Evolutionary conservation across 2,888 invertebrate genomes (phyloP).

Genomic region (Caenorhabditis sulstoni): DNA sequence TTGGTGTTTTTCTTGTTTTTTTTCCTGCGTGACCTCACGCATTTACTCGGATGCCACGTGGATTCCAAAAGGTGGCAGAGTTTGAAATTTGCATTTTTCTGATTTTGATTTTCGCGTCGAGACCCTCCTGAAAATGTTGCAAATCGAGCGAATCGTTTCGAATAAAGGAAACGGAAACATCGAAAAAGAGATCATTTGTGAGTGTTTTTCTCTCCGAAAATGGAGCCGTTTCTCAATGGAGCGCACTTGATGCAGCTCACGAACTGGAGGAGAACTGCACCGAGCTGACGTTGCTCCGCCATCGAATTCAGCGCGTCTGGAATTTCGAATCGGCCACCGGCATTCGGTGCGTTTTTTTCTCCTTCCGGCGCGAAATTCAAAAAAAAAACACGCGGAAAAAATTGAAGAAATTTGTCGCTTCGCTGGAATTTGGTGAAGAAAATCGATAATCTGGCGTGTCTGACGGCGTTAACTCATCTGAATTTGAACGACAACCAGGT

Average conservation of each 20-base stretch:
- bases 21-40: slow-evolving; percentile 1
- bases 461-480: slow-evolving; percentile 87
- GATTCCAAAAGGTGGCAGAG: no score
- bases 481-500: slow-evolving; percentile 98
- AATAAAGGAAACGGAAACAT: slow-evolving; percentile 59
- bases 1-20: neutral
- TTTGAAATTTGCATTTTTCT: neutral
- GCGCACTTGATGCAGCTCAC: slow-evolving; percentile 13
- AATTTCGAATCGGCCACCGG: slow-evolving; percentile 39
- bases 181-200: slow-evolving; percentile 56
- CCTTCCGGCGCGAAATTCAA: neutral
- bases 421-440: slow-evolving; percentile 96
- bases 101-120: neutral
- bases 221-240: no score
- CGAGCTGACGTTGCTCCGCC: slow-evolving; percentile 49
- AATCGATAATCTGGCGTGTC: slow-evolving; percentile 90
- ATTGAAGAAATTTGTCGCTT: slow-evolving; percentile 59
- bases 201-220: neutral
- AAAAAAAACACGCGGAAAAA: neutral
- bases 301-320: slow-evolving; percentile 46
- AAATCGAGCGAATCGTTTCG: slow-evolving; percentile 51
- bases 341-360: slow-evolving; percentile 25
- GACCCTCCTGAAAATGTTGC: slow-evolving; percentile 21
- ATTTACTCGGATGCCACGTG: no score
- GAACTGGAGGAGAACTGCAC: slow-evolving; percentile 22